Evolutionary conservation across 1,140 invertebrate genomes (phyloP).

Genomic region (Listronotus bonariensis): DNA sequence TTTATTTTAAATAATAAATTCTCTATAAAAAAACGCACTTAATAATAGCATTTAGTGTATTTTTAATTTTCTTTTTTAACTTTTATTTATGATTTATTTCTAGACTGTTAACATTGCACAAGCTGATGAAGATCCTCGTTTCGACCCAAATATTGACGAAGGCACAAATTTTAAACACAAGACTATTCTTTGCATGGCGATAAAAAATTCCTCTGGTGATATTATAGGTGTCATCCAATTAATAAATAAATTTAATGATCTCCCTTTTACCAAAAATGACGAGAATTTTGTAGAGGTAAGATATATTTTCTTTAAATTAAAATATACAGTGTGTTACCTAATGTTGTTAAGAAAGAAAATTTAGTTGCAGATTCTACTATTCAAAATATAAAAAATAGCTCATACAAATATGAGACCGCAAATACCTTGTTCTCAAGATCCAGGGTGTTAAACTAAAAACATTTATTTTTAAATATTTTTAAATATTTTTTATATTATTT

Average conservation of each 20-base stretch:
- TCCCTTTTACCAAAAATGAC: slow-evolving; percentile 88
- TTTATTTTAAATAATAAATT: too few species aligned
- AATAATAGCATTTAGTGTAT: too few species aligned
- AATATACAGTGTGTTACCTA: too few species aligned
- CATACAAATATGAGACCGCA: too few species aligned
- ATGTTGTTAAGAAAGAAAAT: too few species aligned
- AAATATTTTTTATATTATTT: too few species aligned
- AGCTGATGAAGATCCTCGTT: slow-evolving; percentile 89
- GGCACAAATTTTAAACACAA: slow-evolving; percentile 78
- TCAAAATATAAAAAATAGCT: not conserved
- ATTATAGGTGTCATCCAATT: slow-evolving; percentile 94
- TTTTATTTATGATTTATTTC: too few species aligned
- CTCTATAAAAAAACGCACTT: too few species aligned
- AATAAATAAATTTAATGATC: slow-evolving; percentile 90
- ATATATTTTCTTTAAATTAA: not conserved
- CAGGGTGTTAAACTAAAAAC: too few species aligned
- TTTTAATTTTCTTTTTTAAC: too few species aligned
- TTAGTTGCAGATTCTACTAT: not conserved
- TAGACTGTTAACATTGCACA: slow-evolving; percentile 87
- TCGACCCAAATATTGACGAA: slow-evolving; percentile 86
- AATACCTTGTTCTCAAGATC: too few species aligned
- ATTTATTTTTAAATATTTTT: too few species aligned
- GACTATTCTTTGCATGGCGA: slow-evolving; percentile 90
- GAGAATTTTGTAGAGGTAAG: slow-evolving; percentile 84
- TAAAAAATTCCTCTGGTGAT: slow-evolving; percentile 84